Evolutionary conservation across 2,113 vertebrate species (phyloP).

Genomic region (Rhodinocichla rosea): DNA sequence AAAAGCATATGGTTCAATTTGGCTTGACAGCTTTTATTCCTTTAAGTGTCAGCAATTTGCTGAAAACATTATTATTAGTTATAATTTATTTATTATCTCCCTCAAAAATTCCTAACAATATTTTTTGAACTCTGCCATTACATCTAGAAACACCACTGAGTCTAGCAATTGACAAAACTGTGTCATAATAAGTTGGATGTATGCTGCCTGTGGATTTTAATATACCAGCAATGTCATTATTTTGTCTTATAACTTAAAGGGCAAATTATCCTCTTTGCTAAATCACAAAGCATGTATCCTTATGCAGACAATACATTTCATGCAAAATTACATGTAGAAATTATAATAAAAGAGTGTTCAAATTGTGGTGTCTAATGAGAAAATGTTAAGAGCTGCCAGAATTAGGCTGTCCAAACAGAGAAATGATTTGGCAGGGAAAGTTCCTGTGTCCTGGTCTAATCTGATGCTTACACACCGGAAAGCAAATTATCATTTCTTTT

Average conservation of each 20-base stretch:
- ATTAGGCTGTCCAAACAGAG: not conserved
- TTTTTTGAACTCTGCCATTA: slow-evolving; percentile 27
- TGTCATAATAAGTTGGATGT: slow-evolving; percentile 6
- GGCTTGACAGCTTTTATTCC: slow-evolving; percentile 15
- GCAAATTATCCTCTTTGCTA: not conserved
- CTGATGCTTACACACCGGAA: not conserved
- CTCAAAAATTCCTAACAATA: slow-evolving; percentile 27
- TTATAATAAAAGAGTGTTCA: not conserved
- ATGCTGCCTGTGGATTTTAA: slow-evolving; percentile 30
- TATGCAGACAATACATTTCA: not conserved
- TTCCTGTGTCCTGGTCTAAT: not conserved
- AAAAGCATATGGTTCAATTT: slow-evolving; percentile 4
- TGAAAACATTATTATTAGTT: slow-evolving; percentile 47
- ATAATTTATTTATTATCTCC: slow-evolving; percentile 45
- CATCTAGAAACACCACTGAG: not conserved
- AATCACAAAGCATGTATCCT: not conserved
- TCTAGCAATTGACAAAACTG: not conserved
- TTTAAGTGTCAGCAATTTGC: slow-evolving; percentile 34
- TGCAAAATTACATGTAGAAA: not conserved
- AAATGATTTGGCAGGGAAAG: not conserved
- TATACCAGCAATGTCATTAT: not conserved
- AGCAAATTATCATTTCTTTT: not conserved
- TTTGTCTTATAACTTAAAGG: slow-evolving; percentile 19
- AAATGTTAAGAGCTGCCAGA: not conserved
- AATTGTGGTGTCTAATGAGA: not conserved